Percentiles rank a stretch among this genome's conserved stretches.
These are phyloP conservation scores for Horisme vitalbata DNA, from an alignment of 2,888 invertebrate genomes.

Conservation along the genomic window DNA sequence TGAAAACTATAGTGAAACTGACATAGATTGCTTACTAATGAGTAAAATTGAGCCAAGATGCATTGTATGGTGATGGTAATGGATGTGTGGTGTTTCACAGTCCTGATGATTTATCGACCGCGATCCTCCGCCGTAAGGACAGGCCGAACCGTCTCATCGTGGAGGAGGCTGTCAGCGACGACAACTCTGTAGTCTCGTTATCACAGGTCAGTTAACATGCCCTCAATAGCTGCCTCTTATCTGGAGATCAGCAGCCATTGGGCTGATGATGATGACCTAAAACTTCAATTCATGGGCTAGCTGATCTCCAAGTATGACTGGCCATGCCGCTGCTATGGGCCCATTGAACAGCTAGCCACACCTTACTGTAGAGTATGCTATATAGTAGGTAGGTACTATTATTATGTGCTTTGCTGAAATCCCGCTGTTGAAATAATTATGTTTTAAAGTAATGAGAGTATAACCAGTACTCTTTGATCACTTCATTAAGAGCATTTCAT, in stretches of 20 bases:
- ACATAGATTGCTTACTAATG: background rate
- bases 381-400: no score
- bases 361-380: no score
- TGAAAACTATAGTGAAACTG: constrained; percentile 2
- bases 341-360: no score
- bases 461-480: no score
- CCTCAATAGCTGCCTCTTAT: constrained; percentile 18
- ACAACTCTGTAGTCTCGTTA: constrained; percentile 98
- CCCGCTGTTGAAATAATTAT: no score
- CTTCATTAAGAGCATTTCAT: no score
- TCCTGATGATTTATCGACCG: constrained; percentile 97
- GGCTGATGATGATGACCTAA: no score
- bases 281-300: no score
- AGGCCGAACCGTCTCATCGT: constrained; percentile 99
- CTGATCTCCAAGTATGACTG: no score
- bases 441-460: no score
- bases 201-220: constrained; percentile 88
- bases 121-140: constrained; percentile 98
- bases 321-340: no score
- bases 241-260: background rate
- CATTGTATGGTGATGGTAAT: constrained; percentile 15
- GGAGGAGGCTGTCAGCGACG: constrained; percentile 99
- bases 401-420: no score
- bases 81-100: constrained; percentile 64
- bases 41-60: background rate